phyloP scores from a whole-genome alignment of 2,797 vertebrate species.

The Pogoniulus pusillus region DNA sequence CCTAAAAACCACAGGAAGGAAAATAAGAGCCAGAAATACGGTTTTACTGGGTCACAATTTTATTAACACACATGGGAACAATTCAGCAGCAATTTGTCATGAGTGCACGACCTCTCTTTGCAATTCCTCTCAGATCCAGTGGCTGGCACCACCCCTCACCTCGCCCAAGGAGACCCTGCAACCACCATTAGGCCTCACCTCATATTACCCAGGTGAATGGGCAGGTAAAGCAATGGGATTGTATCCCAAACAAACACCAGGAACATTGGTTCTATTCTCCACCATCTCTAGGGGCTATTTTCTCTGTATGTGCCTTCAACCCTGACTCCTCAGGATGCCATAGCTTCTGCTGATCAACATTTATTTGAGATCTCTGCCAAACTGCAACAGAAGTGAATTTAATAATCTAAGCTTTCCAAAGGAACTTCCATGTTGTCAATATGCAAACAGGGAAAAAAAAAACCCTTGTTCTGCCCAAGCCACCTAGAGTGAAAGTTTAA shows the following conservation, averaged over 20 bases:
- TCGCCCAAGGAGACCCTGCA: not conserved
- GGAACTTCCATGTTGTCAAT: not conserved
- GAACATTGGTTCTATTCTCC: not conserved
- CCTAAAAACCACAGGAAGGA: slow-evolving; percentile 13
- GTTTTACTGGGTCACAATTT: slow-evolving; percentile 25
- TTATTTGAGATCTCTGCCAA: not conserved
- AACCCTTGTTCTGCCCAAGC: not conserved
- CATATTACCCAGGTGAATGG: rapidly evolving
- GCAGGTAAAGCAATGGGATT: not conserved
- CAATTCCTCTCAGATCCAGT: not conserved
- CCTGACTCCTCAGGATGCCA: not conserved
- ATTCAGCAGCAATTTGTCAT: not conserved
- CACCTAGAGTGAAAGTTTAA: not conserved
- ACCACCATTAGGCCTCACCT: not conserved
- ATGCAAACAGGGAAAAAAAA: not conserved
- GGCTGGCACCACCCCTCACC: not conserved
- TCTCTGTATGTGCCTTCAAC: not conserved
- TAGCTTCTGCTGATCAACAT: not conserved
- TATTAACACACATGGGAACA: not conserved
- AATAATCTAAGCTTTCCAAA: not conserved
- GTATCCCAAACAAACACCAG: not conserved
- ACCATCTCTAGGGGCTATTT: not conserved
- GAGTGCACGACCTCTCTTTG: not conserved
- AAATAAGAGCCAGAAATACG: not conserved
- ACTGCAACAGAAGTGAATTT: not conserved